These are phyloP conservation scores for Lasioglossum oenotherae DNA, from an alignment of 2,888 invertebrate genomes.

Conservation along the genomic window DNA sequence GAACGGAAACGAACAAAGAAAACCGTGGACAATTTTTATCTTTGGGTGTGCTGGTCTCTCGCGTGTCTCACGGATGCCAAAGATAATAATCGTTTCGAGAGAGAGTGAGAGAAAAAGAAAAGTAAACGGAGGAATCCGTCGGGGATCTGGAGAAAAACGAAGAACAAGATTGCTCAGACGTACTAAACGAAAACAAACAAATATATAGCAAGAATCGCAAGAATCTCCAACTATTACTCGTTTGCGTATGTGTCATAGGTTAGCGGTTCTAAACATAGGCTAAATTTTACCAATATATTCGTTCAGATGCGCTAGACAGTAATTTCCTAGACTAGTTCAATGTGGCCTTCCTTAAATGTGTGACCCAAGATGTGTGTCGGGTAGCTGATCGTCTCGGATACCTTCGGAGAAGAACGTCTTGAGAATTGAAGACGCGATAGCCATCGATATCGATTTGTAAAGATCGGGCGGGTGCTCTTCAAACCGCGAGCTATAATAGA, in stretches of 20 bases:
- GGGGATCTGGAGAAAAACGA: conserved; percentile 45
- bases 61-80: conserved; percentile 40
- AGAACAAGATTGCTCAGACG: conserved; percentile 53
- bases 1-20: neutral
- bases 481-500: conserved; percentile 31
- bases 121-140: conserved; percentile 15
- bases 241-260: conserved; percentile 67
- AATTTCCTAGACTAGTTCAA: conserved; percentile 83
- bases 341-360: conserved; percentile 83
- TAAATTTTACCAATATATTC: conserved; percentile 70
- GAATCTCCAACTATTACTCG: conserved; percentile 62
- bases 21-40: conserved; percentile 41
- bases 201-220: conserved; percentile 32
- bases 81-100: conserved; percentile 56
- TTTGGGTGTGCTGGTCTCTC: conserved; percentile 37
- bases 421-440: conserved; percentile 46
- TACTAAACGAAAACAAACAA: conserved; percentile 24
- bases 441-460: conserved; percentile 33
- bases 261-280: conserved; percentile 58
- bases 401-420: conserved; percentile 44
- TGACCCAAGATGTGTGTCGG: conserved; percentile 68
- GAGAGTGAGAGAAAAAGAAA: neutral
- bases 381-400: conserved; percentile 52
- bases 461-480: conserved; percentile 44
- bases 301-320: conserved; percentile 77